Evolutionary conservation across 2,797 vertebrate species (phyloP), one percentile per base, ranked within the genome.

Genomic region (Karalla daura): DNA sequence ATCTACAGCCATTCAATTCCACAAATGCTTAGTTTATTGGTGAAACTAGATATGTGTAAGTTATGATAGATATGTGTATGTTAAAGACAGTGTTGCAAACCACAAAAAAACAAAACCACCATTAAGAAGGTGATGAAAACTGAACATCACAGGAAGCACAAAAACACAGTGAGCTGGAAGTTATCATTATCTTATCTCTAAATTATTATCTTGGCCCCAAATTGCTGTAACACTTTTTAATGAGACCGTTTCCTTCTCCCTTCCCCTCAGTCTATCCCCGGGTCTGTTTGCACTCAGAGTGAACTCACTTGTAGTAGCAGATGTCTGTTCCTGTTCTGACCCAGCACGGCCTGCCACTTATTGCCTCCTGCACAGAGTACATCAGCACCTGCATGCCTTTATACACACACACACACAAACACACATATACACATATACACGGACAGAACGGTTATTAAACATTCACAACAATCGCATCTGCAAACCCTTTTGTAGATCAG

Each of bases 351-450:
- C 89, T 93, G 70, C 96, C 96, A 35, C 83, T 87, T 77, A 99
- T 94, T n/a, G 98, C 98, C 82, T 98, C 96, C 85, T 97, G 96
- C 64, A 99, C 96, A 0, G 98, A 99, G 87, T 99, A 99, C 97
- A 99, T 99, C 53, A 99, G 91, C 45, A 94, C 95, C 65, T 99
- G 98, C 98, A 99, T 99, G 80, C 98, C 98, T 99, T 74, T 39
- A 75, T 73, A 47, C 63, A 63, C 80, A 62, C 74, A 30, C 91
- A 93, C 89, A 94, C 91, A 86, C 89, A 24, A 1, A 59, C 27
- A 23, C 20, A 51, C n/a, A 43, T 5, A 35, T 5, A 23, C 7
- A 18, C 11, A 20, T 1, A 18, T 20, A 5, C 27, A 63, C 73
- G 35, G 67, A 59, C 81, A 51, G 77, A 23, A n/a, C n/a, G n/a